Percentiles rank a stretch among this genome's conserved stretches.
Evolutionary conservation across 1,140 invertebrate species (phyloP).

Genomic region (Caerostris extrusa): DNA sequence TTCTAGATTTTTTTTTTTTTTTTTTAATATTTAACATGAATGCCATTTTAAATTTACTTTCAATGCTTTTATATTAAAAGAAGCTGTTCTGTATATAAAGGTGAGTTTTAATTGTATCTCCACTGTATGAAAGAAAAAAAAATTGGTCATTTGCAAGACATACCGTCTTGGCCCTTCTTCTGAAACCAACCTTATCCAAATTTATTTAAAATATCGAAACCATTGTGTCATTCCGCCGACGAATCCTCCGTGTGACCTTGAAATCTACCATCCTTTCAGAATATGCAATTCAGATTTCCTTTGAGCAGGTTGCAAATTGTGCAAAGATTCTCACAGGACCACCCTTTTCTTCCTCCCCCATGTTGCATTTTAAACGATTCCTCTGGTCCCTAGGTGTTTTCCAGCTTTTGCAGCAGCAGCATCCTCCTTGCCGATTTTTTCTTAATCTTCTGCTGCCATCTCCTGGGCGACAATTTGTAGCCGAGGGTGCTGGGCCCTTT

Average conservation of each 20-base stretch:
- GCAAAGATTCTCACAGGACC: constrained; percentile 9
- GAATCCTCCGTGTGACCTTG: neutral
- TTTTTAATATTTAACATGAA: too few relatives aligned
- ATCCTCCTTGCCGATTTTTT: constrained; percentile 7
- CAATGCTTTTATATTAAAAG: too few relatives aligned
- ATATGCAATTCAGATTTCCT: neutral
- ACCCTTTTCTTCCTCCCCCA: neutral
- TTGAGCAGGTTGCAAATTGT: neutral
- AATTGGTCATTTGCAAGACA: too few relatives aligned
- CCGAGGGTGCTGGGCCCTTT: constrained; percentile 1
- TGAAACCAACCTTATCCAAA: too few relatives aligned
- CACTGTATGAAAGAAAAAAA: too few relatives aligned
- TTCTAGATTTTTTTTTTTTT: too few relatives aligned
- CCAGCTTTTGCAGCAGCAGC: neutral
- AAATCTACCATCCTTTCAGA: neutral
- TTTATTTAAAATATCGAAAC: too few relatives aligned
- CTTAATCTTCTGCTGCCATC: neutral
- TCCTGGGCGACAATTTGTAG: constrained; percentile 7
- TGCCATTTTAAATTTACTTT: too few relatives aligned
- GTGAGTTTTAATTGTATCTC: too few relatives aligned
- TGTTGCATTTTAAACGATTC: constrained; percentile 22
- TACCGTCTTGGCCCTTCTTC: too few relatives aligned
- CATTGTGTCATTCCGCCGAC: neutral
- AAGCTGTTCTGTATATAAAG: too few relatives aligned
- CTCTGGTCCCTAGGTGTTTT: neutral